Base-by-base conservation (phyloP, 1,140 invertebrate genomes). In the Scaptodrosophila lebanonensis region DNA sequence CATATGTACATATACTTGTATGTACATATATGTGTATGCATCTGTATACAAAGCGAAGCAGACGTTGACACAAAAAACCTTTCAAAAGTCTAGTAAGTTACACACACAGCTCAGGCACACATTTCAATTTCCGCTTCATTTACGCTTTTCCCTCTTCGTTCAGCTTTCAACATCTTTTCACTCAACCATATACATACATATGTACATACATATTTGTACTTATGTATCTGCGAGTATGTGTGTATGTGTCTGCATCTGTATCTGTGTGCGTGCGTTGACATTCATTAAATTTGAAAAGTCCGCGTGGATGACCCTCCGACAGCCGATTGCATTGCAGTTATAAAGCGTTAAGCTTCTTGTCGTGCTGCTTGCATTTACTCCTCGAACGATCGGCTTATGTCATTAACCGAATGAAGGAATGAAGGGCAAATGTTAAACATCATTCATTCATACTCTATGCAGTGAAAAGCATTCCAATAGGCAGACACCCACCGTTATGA, bases 41-140 rank as follows among this genome's bases (percentile, higher is more conserved):
- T 32, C 39, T 30, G 42, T 27, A 50, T 15, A 59, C 58, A 66
- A 63, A 63, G 39, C 32, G 40, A 33, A 51, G 40, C 61, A 49
- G 54, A 61, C 49, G 59, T 71, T 63, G 56, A 73, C 67, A 71
- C 67, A 71, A 71, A 71, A 72, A 72, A 58, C 69, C 69, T 72
- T 72, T 72, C 67, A 71, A 72, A 72, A 72, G 63, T 70, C 44
- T 61, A 66, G 67, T 12, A 38, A 60, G 56, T 43, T 52, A 59
- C 66, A 68, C 58, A 58, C n/a, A n/a, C 65, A 59, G 50, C 64
- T 63, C 59, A 18, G 29, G 52, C 57, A 62, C 57, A 61, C 59
- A 66, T 72, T 72, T 66, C 62, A 72, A 70, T 72, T 72, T 72
- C 66, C 68, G 68, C 67, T 66, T 70, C 69, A 72, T 72, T 72